Conservation (phyloP, 2,113 vertebrate species). For the Odocoileus virginianus region DNA sequence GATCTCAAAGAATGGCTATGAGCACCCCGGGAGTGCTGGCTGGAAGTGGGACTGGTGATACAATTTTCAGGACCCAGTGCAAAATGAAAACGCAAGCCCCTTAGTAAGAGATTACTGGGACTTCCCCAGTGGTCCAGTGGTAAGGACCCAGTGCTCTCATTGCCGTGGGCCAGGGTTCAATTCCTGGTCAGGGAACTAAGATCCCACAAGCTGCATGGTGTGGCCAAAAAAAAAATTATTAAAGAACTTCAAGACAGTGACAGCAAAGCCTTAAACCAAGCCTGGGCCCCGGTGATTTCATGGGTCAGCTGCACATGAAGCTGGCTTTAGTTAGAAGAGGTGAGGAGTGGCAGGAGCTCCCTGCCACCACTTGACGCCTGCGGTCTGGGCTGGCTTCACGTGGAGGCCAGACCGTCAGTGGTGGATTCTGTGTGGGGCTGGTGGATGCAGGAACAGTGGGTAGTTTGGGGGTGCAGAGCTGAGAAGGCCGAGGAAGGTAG, state of each 20-base stretch:
- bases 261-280: background rate
- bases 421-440: background rate
- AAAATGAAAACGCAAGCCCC: background rate
- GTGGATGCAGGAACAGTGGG: background rate
- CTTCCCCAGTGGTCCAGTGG: background rate
- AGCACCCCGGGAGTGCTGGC: background rate
- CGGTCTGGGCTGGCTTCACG: background rate
- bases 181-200: background rate
- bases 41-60: background rate
- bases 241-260: background rate
- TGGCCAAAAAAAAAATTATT: background rate
- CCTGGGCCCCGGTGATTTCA: accelerated
- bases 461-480: background rate
- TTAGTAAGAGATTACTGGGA: background rate
- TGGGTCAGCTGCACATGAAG: accelerated
- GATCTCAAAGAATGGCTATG: background rate
- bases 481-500: background rate
- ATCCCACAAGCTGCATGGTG: accelerated
- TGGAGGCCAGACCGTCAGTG: background rate
- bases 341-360: background rate
- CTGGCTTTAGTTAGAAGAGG: background rate
- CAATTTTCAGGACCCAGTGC: background rate
- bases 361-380: accelerated
- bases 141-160: background rate
- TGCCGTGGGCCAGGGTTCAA: background rate